Evolutionary conservation across 2,113 vertebrate species (phyloP).

Genomic region (Cheilinus undulatus): DNA sequence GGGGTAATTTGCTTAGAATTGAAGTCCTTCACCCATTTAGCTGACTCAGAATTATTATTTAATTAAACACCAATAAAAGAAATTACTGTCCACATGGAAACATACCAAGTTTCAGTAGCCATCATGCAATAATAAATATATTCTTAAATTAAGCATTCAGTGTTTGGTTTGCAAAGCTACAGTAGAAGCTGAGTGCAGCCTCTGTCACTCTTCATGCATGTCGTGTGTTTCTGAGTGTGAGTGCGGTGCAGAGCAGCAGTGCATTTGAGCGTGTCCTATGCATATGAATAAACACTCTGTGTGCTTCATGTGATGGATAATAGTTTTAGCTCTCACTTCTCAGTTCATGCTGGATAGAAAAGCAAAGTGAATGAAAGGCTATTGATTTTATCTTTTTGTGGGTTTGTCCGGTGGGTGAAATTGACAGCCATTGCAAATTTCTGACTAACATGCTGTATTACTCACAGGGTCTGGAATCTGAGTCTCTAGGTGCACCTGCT

Average conservation of each 20-base stretch:
- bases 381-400: constrained; percentile 66
- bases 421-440: constrained; percentile 45
- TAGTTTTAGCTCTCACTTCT: constrained; percentile 39
- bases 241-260: constrained; percentile 38
- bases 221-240: constrained; percentile 9
- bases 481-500: neutral
- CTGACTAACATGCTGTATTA: constrained; percentile 38
- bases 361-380: constrained; percentile 45
- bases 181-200: constrained; percentile 57
- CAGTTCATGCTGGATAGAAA: constrained; percentile 52
- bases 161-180: constrained; percentile 53
- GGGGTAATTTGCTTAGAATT: no score
- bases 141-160: constrained; percentile 68
- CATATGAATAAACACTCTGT: constrained; percentile 68
- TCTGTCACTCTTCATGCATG: constrained; percentile 52
- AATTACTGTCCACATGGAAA: no score
- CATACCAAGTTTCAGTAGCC: constrained; percentile 54
- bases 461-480: constrained; percentile 26
- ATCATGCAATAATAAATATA: constrained; percentile 71
- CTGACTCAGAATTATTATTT: no score
- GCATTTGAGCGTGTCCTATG: constrained; percentile 61
- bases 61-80: no score
- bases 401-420: constrained; percentile 45
- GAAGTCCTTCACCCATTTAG: no score
- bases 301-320: constrained; percentile 57